phyloP scores from a whole-genome alignment of 2,888 invertebrate genomes.

The Tillus elongatus region DNA sequence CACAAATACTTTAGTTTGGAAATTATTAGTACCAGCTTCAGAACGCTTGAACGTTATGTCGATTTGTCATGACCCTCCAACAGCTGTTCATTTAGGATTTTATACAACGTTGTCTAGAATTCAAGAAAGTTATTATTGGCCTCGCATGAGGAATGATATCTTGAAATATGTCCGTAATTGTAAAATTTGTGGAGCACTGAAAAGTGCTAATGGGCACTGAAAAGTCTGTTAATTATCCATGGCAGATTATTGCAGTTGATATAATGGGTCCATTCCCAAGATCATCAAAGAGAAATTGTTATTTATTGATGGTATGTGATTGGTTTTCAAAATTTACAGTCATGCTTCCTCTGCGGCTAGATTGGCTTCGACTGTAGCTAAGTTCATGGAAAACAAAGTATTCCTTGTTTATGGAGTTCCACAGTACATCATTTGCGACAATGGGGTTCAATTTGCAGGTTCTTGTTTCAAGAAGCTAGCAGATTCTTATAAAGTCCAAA shows the following conservation, averaged over 20 bases:
- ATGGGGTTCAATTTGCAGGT: constrained; percentile 12
- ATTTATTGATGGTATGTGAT: too few species aligned
- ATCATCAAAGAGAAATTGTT: constrained; percentile 9
- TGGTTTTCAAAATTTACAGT: too few species aligned
- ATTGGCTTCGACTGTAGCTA: constrained; percentile 7
- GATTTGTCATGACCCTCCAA: constrained; percentile 15
- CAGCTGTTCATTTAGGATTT: neutral
- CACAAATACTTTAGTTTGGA: neutral
- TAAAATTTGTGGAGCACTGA: neutral
- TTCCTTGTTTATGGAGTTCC: constrained; percentile 15
- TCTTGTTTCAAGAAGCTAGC: constrained; percentile 9
- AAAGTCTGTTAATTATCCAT: constrained; percentile 12
- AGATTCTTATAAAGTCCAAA: constrained; percentile 6
- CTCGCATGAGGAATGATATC: neutral
- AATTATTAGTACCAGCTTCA: neutral
- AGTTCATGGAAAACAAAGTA: constrained; percentile 12
- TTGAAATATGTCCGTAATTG: neutral
- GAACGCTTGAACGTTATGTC: neutral
- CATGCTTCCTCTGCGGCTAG: too few species aligned
- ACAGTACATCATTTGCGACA: constrained; percentile 12
- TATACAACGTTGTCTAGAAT: neutral
- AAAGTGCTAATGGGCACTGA: constrained; percentile 9
- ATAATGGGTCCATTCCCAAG: constrained; percentile 14
- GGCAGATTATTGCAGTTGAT: constrained; percentile 14
- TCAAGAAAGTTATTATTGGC: constrained; percentile 1